These are phyloP conservation scores for Parapristionchus giblindavisi DNA, from an alignment of 2,888 invertebrate species.

Conservation along the genomic window DNA sequence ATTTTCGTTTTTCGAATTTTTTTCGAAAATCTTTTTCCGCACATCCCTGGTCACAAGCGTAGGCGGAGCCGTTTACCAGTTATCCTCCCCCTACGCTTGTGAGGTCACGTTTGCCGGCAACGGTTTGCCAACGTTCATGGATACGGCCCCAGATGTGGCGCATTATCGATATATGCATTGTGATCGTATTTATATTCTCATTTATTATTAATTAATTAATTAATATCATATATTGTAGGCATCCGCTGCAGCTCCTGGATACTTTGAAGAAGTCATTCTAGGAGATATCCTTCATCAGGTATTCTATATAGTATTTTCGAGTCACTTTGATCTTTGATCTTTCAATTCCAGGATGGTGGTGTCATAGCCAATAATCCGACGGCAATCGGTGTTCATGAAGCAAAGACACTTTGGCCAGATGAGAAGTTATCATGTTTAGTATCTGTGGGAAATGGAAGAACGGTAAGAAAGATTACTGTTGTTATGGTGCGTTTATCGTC, in stretches of 20 bases:
- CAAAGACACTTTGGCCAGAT: conserved; percentile 83
- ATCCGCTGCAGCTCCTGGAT: conserved; percentile 89
- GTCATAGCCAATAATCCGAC: conserved; percentile 78
- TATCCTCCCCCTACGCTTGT: too few relatives aligned
- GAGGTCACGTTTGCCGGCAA: too few relatives aligned
- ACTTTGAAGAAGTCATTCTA: conserved; percentile 84
- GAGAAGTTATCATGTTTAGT: conserved; percentile 81
- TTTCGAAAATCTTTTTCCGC: too few relatives aligned
- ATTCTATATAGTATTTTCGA: too few relatives aligned
- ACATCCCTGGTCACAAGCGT: too few relatives aligned
- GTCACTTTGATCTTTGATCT: neutral
- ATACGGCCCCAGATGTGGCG: too few relatives aligned
- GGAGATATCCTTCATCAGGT: conserved; percentile 75
- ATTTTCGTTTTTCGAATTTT: too few relatives aligned
- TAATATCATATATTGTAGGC: conserved; percentile 80
- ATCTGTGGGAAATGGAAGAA: conserved; percentile 81
- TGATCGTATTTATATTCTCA: neutral
- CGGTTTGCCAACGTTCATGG: too few relatives aligned
- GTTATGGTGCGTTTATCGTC: too few relatives aligned
- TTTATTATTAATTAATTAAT: conserved; percentile 67
- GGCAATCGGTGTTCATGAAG: conserved; percentile 87
- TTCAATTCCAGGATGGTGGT: conserved; percentile 62
- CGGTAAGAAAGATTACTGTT: too few relatives aligned
- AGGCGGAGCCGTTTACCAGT: too few relatives aligned
- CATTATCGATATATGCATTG: too few relatives aligned